These are phyloP conservation scores for Luidia sarsii DNA, from an alignment of 53 echinoderm and acorn worm genomes.

Conservation along the genomic window DNA sequence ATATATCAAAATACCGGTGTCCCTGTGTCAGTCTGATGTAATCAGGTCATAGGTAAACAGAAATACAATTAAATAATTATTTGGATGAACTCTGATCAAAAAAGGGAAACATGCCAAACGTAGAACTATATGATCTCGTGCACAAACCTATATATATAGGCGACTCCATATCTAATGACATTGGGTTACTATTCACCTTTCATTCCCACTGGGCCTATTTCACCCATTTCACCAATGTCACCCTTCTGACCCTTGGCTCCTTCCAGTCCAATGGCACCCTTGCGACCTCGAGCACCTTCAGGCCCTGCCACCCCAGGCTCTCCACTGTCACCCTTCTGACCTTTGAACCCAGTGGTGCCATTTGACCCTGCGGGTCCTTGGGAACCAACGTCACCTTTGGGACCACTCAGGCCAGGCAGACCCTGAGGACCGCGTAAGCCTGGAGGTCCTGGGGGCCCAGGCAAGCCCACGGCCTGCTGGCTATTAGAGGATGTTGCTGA, in stretches of 20 bases:
- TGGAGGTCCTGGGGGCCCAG: constrained; percentile 48
- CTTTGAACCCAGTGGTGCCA: constrained; percentile 4
- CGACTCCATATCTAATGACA: no score
- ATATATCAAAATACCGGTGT: no score
- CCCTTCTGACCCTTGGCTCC: constrained; percentile 5
- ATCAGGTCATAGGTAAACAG: no score
- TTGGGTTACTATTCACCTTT: no score
- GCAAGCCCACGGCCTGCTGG: constrained; percentile 23
- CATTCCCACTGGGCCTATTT: no score
- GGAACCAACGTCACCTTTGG: constrained; percentile 13
- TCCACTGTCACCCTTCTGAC: constrained; percentile 30
- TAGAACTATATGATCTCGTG: no score
- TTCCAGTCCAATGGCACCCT: neutral
- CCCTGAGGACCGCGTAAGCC: constrained; percentile 29
- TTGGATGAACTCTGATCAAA: no score
- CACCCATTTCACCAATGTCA: neutral
- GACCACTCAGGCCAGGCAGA: neutral
- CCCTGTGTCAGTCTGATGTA: no score
- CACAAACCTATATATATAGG: no score
- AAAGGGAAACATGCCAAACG: no score
- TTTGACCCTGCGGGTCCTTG: constrained; percentile 3
- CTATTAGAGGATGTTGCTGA: constrained; percentile 14
- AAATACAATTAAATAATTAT: no score
- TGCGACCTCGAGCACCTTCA: neutral
- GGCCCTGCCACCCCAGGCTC: constrained; percentile 2